Evolutionary conservation across 1,140 invertebrate species (phyloP).

Genomic region (Drosophila nebulosa): DNA sequence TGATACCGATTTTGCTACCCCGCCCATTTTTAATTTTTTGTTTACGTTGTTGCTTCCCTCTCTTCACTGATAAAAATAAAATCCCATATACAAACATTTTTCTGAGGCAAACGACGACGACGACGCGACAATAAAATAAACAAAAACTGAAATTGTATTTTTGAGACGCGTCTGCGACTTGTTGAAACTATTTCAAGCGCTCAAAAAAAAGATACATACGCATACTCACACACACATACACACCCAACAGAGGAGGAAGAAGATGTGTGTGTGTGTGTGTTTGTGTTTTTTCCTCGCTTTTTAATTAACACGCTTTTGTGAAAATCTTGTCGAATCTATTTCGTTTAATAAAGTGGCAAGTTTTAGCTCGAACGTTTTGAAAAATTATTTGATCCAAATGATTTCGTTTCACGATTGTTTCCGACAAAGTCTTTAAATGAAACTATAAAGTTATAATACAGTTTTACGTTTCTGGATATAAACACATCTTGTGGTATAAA

Average conservation of each 20-base stretch:
- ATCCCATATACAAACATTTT: conserved; percentile 46
- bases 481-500: no score
- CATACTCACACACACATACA: conserved; percentile 9
- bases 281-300: conserved; percentile 1
- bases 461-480: no score
- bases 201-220: conserved; percentile 17
- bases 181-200: conserved; percentile 56
- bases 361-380: not conserved
- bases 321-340: conserved; percentile 33
- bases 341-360: conserved; percentile 36
- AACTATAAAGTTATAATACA: no score
- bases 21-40: conserved; percentile 27
- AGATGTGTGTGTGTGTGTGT: not conserved
- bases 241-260: not conserved
- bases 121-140: conserved; percentile 48
- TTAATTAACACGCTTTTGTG: conserved; percentile 52
- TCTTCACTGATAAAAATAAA: conserved; percentile 50
- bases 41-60: conserved; percentile 30
- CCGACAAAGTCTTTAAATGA: not conserved
- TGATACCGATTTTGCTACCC: not conserved
- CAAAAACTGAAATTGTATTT: conserved; percentile 46
- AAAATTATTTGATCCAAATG: not conserved
- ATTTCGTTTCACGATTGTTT: not conserved
- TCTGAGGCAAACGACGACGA: conserved; percentile 32
- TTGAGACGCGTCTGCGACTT: conserved; percentile 28